A percentile compares a stretch with the other conserved stretches of the same genome.
phyloP scores from a whole-genome alignment of 2,888 invertebrate genomes.

The Troides oblongomaculatus region DNA sequence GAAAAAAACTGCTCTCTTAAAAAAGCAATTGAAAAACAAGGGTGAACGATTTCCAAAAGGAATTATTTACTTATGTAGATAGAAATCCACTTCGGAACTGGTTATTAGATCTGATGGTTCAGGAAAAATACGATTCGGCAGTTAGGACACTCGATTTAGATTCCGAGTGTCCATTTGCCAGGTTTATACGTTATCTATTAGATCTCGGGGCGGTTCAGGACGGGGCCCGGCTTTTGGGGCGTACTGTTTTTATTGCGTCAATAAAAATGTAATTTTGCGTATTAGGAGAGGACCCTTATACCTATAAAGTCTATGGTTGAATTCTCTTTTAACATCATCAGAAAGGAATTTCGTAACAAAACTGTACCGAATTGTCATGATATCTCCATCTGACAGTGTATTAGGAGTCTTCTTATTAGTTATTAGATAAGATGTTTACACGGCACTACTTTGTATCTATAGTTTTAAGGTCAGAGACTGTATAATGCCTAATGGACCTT shows the following conservation, averaged over 20 bases:
- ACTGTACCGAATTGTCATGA: too few species aligned
- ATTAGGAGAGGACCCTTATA: slow-evolving; percentile 1
- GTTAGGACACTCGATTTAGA: slow-evolving; percentile 58
- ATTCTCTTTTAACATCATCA: not conserved
- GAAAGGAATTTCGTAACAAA: too few species aligned
- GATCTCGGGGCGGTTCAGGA: slow-evolving; percentile 39
- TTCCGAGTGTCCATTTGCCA: slow-evolving; percentile 53
- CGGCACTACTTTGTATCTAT: too few species aligned
- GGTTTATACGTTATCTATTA: slow-evolving; percentile 48
- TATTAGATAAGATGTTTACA: too few species aligned
- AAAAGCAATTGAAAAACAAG: too few species aligned
- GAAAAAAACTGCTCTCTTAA: too few species aligned
- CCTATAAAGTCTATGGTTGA: not conserved
- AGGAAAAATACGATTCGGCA: slow-evolving; percentile 59
- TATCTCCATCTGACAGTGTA: too few species aligned
- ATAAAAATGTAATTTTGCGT: slow-evolving; percentile 29
- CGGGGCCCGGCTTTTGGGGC: slow-evolving; percentile 24
- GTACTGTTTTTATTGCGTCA: slow-evolving; percentile 30
- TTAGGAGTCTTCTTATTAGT: too few species aligned
- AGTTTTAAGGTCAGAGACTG: too few species aligned
- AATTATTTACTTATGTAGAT: too few species aligned
- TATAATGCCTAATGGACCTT: too few species aligned
- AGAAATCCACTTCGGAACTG: slow-evolving; percentile 51
- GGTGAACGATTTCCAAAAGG: too few species aligned
- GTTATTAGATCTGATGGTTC: slow-evolving; percentile 58